Base-by-base conservation (phyloP, 2,797 vertebrate species). In the Echiichthys vipera region DNA sequence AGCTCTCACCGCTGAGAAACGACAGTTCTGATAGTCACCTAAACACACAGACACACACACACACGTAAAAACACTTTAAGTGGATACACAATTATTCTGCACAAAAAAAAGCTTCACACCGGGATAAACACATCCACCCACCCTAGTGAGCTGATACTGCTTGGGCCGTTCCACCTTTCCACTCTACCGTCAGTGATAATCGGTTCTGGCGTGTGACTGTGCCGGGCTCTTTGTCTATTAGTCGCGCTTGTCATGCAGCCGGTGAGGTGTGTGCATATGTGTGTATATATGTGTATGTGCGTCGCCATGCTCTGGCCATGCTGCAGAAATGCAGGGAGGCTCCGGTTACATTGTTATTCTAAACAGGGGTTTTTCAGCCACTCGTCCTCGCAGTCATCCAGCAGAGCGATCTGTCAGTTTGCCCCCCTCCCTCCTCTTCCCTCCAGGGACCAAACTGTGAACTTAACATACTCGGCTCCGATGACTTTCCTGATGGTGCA, bases 331-430 rank as follows among this genome's bases (percentile, higher is more conserved):
- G 61, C 77, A 65, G 72, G 56, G 83, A 75, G 71, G 74, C 75
- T 89, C 84, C 24, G 8, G 68, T 82, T 69, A 85, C 87, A 92
- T 91, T 92, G 86, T 93, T 92, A 89, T 92, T 91, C 84, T 87
- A 84, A 91, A 86, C 73, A 63, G 81, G 78, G 72, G 84, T 83
- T 85, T 84, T 88, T 84, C 78, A 80, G 77, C 63, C 57, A 40
- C 73, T 82, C 62, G 73, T 89, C 79, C 84, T 89, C 74, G 27
- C 63, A 73, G 84, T 72, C 83, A 76, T 86, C 78, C 81, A 72
- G 69, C 74, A 34, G 49, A 69, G 81, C 53, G 53, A 84, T 88
- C 78, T 71, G 81, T 89, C 86, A 84, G 75, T 22, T 8, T 1
- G 4, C 50, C 11, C 64, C 29, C 47, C 18, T 5, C 40, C 64